Percentiles rank a stretch among this genome's conserved stretches.
Evolutionary conservation across 2,888 invertebrate genomes (phyloP).

Genomic region (Acrobasis repandana): DNA sequence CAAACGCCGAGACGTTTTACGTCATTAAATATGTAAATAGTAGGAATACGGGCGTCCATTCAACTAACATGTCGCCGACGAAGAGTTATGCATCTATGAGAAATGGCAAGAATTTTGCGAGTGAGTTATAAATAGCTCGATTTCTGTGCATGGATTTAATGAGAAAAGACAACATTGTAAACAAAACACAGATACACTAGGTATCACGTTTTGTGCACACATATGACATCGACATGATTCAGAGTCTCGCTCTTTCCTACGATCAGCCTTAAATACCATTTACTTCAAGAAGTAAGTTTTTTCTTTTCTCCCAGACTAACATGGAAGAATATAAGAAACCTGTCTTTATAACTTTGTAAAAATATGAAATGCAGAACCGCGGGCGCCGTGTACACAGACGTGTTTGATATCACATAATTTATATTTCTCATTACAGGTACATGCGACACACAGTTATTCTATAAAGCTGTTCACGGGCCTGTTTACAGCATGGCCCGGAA

Average conservation of each 20-base stretch:
- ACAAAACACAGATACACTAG: no score
- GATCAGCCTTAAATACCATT: no score
- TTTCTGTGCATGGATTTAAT: slow-evolving; percentile 5
- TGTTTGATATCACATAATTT: slow-evolving; percentile 19
- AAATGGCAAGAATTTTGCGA: slow-evolving; percentile 28
- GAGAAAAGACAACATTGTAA: background rate
- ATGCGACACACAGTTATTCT: slow-evolving; percentile 20
- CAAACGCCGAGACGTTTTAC: slow-evolving; percentile 58
- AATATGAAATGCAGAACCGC: slow-evolving; percentile 5
- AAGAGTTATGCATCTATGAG: slow-evolving; percentile 53
- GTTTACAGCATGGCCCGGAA: slow-evolving; percentile 6
- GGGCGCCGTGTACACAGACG: slow-evolving; percentile 14
- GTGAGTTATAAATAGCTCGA: background rate
- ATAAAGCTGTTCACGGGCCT: slow-evolving; percentile 5
- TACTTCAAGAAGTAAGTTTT: no score
- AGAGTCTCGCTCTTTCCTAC: no score
- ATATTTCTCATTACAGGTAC: slow-evolving; percentile 18
- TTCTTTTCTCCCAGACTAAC: no score
- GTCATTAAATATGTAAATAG: slow-evolving; percentile 81
- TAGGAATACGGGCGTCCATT: slow-evolving; percentile 74
- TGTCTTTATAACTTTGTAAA: background rate
- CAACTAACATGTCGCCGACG: slow-evolving; percentile 68
- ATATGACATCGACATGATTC: no score
- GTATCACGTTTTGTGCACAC: no score
- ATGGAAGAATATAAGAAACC: no score